These are phyloP conservation scores for Hassar affinis DNA, from an alignment of 2,113 vertebrate genomes.

Conservation along the genomic window DNA sequence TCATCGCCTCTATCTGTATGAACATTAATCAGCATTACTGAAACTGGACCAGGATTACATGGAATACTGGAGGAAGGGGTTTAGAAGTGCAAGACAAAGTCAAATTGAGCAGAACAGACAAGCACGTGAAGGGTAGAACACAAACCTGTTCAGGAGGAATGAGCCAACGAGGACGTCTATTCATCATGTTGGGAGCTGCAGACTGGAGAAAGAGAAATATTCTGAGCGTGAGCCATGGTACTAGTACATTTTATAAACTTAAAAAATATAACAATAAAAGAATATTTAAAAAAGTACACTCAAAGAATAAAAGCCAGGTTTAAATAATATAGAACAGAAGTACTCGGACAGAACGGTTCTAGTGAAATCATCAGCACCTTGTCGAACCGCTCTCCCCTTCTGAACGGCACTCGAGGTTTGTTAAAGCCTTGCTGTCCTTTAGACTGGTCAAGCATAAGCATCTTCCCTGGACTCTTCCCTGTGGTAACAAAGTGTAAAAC, in stretches of 20 bases:
- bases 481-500: slow-evolving; percentile 57
- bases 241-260: background rate
- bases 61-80: background rate
- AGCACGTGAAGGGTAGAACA: background rate
- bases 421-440: slow-evolving; percentile 78
- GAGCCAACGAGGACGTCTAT: slow-evolving; percentile 71
- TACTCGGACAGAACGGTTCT: too few species aligned
- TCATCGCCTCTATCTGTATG: slow-evolving; percentile 74
- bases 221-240: too few species aligned
- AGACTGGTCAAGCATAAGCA: slow-evolving; percentile 77
- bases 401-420: slow-evolving; percentile 78
- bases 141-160: slow-evolving; percentile 74
- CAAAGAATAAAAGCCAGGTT: background rate
- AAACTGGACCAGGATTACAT: background rate
- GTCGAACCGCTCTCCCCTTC: slow-evolving; percentile 83
- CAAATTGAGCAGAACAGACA: too few species aligned
- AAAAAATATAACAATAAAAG: too few species aligned
- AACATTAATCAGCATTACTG: background rate
- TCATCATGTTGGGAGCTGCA: slow-evolving; percentile 59
- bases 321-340: background rate
- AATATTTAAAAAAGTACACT: too few species aligned
- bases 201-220: slow-evolving; percentile 55
- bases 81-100: background rate
- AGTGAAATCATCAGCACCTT: slow-evolving; percentile 73
- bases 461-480: slow-evolving; percentile 85